Conservation (phyloP, 2,113 vertebrate genomes). For the Corvus moneduloides region DNA sequence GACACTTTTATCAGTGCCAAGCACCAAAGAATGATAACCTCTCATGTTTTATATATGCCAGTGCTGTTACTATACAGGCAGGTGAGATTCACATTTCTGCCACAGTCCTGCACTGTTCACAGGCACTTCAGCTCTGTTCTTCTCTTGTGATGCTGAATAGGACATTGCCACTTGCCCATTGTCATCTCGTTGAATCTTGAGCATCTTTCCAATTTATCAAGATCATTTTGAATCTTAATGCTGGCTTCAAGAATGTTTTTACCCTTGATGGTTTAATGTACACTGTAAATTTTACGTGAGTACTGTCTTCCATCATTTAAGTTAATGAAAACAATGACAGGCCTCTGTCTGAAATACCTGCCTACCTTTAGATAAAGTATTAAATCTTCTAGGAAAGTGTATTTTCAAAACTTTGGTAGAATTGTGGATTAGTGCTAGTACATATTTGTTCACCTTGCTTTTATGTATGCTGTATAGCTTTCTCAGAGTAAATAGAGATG, state of each 20-base stretch:
- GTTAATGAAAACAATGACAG: slow-evolving; percentile 3
- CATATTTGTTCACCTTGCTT: background rate
- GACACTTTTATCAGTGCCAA: background rate
- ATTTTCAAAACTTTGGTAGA: background rate
- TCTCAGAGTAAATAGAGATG: background rate
- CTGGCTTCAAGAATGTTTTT: background rate
- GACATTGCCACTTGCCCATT: background rate
- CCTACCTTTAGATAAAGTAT: background rate
- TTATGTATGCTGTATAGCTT: background rate
- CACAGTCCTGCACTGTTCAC: background rate
- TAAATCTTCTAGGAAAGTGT: background rate
- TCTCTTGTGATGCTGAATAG: background rate
- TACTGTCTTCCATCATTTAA: background rate
- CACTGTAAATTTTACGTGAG: background rate
- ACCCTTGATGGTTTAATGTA: slow-evolving; percentile 1
- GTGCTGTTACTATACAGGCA: background rate
- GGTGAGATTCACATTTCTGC: background rate
- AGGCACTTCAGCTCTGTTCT: background rate
- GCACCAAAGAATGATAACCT: background rate
- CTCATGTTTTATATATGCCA: background rate
- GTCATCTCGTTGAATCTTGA: background rate
- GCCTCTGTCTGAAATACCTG: background rate
- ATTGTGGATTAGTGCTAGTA: background rate
- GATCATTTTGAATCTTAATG: background rate
- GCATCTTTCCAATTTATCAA: background rate